A percentile compares a stretch with the other conserved stretches of the same genome.
These are phyloP conservation scores for Suricata suricatta DNA, from an alignment of 2,113 vertebrate species.

Conservation along the genomic window DNA sequence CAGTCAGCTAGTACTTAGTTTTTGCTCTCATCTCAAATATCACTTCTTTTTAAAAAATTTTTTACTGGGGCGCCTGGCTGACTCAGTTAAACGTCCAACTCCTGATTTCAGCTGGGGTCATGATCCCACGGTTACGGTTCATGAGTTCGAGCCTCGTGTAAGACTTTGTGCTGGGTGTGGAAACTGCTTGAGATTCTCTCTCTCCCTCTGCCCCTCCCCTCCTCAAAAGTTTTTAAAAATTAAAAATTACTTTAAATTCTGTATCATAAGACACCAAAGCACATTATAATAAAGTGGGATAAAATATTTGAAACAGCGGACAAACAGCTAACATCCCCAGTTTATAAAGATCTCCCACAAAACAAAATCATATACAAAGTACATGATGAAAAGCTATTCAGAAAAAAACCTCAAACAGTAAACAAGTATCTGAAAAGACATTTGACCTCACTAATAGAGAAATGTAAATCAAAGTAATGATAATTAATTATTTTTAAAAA, in stretches of 20 bases:
- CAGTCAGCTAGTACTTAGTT: not conserved
- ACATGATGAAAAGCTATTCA: not conserved
- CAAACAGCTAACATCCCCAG: not conserved
- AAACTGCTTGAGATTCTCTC: no score
- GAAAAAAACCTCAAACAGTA: not conserved
- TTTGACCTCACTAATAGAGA: not conserved
- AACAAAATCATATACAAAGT: not conserved
- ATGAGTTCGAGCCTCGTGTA: no score
- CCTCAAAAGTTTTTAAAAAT: no score
- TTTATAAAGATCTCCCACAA: not conserved
- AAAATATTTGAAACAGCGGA: not conserved
- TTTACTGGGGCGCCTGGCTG: not conserved
- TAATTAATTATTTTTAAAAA: not conserved
- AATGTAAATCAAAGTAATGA: constrained; percentile 21
- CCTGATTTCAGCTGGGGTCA: not conserved
- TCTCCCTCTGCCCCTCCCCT: no score
- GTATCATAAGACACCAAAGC: not conserved
- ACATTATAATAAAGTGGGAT: not conserved
- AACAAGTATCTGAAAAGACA: not conserved
- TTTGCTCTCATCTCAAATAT: constrained; percentile 19
- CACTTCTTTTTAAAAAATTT: not conserved
- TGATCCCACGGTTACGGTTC: not conserved
- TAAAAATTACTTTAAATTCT: not conserved
- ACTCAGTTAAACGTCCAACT: not conserved
- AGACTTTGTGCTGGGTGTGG: no score